phyloP scores from a whole-genome alignment of 2,113 vertebrate genomes.

The Hippolais icterina region DNA sequence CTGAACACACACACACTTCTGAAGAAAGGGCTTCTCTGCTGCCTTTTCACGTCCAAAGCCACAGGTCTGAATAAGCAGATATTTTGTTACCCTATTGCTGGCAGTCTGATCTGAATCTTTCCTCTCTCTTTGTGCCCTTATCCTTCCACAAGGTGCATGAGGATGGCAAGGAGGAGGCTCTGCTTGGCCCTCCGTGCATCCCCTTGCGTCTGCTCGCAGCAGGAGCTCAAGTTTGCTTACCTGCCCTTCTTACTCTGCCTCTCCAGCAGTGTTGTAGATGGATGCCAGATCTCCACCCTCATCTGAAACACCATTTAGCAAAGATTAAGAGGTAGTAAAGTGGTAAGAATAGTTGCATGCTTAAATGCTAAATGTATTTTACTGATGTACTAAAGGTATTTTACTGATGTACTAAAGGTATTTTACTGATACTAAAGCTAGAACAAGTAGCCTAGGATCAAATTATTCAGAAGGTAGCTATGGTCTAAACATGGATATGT shows the following conservation, averaged over 20 bases:
- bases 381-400: no score
- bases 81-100: background rate
- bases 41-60: background rate
- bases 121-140: background rate
- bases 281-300: background rate
- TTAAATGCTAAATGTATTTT: background rate
- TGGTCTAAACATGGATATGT: background rate
- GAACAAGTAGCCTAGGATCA: background rate
- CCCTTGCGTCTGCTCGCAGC: background rate
- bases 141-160: background rate
- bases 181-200: background rate
- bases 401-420: background rate
- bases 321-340: background rate
- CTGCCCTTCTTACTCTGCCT: background rate
- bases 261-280: background rate
- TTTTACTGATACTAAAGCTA: background rate
- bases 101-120: background rate
- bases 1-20: rapidly evolving
- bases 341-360: background rate
- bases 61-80: background rate
- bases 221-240: background rate
- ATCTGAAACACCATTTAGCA: background rate
- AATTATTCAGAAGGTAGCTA: background rate
- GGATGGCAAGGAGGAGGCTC: background rate
- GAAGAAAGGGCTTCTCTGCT: background rate